phyloP scores from a whole-genome alignment of 2,797 vertebrate species.

The Anas flavirostris region DNA sequence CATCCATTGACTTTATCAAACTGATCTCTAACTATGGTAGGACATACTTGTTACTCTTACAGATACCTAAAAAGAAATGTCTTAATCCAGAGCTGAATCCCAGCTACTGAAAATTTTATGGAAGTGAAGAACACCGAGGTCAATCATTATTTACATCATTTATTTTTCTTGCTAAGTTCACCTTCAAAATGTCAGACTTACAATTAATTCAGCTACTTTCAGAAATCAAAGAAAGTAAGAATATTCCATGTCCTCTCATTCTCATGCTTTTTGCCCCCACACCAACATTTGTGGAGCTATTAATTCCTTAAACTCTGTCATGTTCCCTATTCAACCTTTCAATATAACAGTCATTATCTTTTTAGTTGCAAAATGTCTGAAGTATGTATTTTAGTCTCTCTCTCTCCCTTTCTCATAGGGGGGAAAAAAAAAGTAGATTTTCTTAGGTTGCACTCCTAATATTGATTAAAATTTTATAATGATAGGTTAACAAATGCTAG shows the following conservation, averaged over 20 bases:
- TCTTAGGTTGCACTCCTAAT: not conserved
- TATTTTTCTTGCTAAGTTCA: not conserved
- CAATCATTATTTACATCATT: not conserved
- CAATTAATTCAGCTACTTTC: not conserved
- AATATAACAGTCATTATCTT: accelerated
- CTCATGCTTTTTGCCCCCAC: not conserved
- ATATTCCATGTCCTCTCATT: not conserved
- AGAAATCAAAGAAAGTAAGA: not conserved
- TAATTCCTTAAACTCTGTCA: not conserved
- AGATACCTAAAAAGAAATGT: not conserved
- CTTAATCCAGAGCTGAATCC: not conserved
- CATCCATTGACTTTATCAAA: not conserved
- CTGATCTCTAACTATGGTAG: not conserved
- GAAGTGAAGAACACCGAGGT: not conserved
- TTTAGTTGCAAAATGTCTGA: not conserved
- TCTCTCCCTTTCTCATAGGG: not conserved
- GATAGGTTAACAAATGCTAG: not conserved
- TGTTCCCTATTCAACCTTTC: not conserved
- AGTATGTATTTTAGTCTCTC: not conserved
- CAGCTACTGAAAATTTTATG: not conserved
- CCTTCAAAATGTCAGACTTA: not conserved
- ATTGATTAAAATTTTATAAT: not conserved
- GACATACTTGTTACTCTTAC: not conserved
- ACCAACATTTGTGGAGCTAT: not conserved
- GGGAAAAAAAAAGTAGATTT: not conserved